phyloP scores from a whole-genome alignment of 2,888 invertebrate species.

The Tenodera sinensis region DNA sequence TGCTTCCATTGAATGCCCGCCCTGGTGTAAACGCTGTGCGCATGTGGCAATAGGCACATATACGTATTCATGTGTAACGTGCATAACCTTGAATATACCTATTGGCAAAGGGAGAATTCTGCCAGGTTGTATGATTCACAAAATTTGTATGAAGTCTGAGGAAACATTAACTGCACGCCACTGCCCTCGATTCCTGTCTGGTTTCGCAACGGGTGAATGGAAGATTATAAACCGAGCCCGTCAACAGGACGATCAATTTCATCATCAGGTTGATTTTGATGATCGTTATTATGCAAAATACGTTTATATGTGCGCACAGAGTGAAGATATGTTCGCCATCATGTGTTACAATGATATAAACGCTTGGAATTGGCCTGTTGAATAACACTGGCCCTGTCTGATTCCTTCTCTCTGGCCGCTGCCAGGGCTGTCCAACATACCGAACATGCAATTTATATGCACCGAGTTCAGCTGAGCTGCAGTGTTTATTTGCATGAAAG shows the following conservation, averaged over 20 bases:
- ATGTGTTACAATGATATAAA: conserved; percentile 1
- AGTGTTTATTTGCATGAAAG: too few relatives aligned
- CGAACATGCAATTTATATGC: too few relatives aligned
- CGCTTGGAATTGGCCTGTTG: background rate
- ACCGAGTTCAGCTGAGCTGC: too few relatives aligned
- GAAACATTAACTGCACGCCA: background rate
- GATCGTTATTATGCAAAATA: background rate
- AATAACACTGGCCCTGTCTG: background rate
- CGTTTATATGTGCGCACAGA: background rate
- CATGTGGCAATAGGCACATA: too few relatives aligned
- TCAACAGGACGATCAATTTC: background rate
- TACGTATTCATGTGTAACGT: too few relatives aligned
- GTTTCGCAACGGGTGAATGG: background rate
- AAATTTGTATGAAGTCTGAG: too few relatives aligned
- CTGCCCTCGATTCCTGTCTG: background rate
- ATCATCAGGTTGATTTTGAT: background rate
- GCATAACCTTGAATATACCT: too few relatives aligned
- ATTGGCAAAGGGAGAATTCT: too few relatives aligned
- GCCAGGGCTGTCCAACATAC: background rate
- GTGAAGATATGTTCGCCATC: background rate
- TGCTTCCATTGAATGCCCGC: too few relatives aligned
- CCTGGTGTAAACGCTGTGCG: too few relatives aligned
- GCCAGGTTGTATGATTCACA: too few relatives aligned
- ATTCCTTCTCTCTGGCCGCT: background rate
- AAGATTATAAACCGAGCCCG: background rate